phyloP scores from a whole-genome alignment of 1,140 invertebrate genomes.

The Drosophila athabasca region DNA sequence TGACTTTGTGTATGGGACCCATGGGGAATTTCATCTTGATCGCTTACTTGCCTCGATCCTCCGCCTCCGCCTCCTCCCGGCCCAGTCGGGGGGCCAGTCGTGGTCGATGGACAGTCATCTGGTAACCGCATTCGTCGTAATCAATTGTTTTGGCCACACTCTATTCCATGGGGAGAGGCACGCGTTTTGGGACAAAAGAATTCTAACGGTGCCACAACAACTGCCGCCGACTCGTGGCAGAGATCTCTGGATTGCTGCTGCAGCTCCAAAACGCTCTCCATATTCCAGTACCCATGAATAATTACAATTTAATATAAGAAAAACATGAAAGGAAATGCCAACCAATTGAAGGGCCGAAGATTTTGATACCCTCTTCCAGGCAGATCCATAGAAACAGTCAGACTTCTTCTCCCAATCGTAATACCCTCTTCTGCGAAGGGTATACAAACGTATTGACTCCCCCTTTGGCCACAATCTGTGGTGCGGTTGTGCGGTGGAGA shows the following conservation, averaged over 20 bases:
- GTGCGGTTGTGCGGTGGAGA: constrained; percentile 10
- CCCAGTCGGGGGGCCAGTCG: constrained; percentile 28
- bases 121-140: constrained; percentile 78
- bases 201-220: constrained; percentile 64
- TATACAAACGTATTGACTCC: constrained; percentile 19
- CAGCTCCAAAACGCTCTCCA: constrained; percentile 9
- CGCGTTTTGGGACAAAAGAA: constrained; percentile 42
- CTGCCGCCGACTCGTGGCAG: constrained; percentile 42
- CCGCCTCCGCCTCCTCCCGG: constrained; percentile 1
- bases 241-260: constrained; percentile 8
- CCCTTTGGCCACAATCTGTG: background rate
- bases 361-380: too few relatives aligned
- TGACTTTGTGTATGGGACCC: constrained; percentile 56
- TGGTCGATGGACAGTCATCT: constrained; percentile 48
- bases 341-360: too few relatives aligned
- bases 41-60: background rate
- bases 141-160: constrained; percentile 71
- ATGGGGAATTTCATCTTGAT: constrained; percentile 59
- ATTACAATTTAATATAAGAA: constrained; percentile 74
- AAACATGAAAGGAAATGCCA: constrained; percentile 30
- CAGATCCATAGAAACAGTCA: too few relatives aligned
- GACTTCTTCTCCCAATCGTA: too few relatives aligned
- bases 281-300: constrained; percentile 46
- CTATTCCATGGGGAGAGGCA: constrained; percentile 53
- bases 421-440: too few relatives aligned